phyloP scores from a whole-genome alignment of 2,113 vertebrate genomes.

The Prietella phreatophila region DNA sequence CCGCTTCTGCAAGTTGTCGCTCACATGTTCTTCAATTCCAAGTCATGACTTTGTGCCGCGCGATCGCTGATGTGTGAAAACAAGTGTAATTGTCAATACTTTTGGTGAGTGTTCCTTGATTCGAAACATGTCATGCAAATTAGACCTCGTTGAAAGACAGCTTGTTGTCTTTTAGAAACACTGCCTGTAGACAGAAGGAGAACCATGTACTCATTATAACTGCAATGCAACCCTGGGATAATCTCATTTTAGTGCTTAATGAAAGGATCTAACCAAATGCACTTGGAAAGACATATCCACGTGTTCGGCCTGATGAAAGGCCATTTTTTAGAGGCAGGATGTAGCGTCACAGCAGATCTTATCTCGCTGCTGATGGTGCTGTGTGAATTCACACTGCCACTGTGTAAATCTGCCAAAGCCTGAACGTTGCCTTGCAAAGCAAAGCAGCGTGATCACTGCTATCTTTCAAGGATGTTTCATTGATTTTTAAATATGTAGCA shows the following conservation, averaged over 20 bases:
- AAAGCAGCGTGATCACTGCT: background rate
- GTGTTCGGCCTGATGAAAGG: background rate
- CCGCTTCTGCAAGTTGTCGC: background rate
- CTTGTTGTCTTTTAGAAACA: background rate
- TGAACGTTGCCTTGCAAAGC: background rate
- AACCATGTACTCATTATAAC: constrained; percentile 19
- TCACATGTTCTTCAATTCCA: constrained; percentile 6
- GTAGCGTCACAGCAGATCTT: constrained; percentile 1
- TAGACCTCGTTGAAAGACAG: background rate
- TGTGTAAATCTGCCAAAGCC: background rate
- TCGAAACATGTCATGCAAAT: constrained; percentile 16
- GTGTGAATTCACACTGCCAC: background rate
- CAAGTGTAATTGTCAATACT: constrained; percentile 33
- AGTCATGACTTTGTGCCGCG: constrained; percentile 4
- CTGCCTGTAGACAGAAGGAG: background rate
- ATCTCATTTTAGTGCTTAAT: constrained; percentile 22
- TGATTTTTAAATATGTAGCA: background rate
- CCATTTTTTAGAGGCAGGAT: background rate
- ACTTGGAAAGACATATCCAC: background rate
- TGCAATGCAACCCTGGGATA: background rate
- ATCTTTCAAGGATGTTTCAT: background rate
- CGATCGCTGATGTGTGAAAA: constrained; percentile 22
- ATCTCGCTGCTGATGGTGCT: background rate
- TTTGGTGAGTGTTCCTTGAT: background rate
- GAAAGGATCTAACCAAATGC: background rate